Conservation (phyloP, 2,797 vertebrate genomes). For the Chromis chromis region DNA sequence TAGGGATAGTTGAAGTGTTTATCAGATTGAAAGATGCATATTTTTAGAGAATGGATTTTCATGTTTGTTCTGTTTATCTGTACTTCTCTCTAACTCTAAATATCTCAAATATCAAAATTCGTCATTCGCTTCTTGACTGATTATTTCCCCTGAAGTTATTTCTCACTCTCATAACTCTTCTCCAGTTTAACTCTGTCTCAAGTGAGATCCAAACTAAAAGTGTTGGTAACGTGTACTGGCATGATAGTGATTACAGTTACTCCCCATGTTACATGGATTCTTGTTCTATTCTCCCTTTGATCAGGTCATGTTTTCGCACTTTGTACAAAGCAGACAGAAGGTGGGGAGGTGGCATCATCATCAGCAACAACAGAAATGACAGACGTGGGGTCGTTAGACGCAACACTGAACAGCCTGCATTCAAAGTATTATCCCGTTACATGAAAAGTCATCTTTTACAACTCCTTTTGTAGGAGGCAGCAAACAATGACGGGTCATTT, state of each 20-base stretch:
- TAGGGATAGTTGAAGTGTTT: constrained; percentile 38
- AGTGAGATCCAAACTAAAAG: background rate
- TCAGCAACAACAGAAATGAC: background rate
- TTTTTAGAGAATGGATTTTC: constrained; percentile 11
- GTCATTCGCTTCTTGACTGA: background rate
- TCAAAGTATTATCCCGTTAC: background rate
- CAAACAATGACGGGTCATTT: background rate
- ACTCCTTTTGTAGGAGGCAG: background rate
- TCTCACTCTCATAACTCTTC: background rate
- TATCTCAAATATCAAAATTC: background rate
- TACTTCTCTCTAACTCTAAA: background rate
- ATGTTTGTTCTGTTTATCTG: background rate
- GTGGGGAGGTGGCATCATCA: background rate
- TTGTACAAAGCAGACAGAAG: background rate
- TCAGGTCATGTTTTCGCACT: constrained; percentile 6
- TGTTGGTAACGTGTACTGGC: background rate
- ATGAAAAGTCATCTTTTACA: background rate
- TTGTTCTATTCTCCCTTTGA: background rate
- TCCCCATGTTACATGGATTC: background rate
- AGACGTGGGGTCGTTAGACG: background rate
- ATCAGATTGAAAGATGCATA: constrained; percentile 17
- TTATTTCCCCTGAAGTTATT: background rate
- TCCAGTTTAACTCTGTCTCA: background rate
- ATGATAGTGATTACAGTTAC: constrained; percentile 1
- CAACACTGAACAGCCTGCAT: background rate